Conservation (phyloP, 2,797 vertebrate genomes). For the Antennarius maculatus region DNA sequence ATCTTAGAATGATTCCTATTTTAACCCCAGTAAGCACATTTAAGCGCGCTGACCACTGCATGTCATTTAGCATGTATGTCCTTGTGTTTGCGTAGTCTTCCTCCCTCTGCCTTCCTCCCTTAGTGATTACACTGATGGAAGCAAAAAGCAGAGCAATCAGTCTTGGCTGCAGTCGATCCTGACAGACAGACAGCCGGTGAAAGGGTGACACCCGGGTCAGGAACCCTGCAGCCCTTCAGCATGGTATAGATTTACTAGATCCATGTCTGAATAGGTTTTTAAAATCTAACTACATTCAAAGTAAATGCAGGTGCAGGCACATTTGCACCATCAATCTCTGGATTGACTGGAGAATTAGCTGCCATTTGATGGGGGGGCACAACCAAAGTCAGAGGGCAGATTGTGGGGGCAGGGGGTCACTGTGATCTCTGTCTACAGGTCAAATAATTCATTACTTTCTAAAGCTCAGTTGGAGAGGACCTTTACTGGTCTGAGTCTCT, state of each 20-base stretch:
- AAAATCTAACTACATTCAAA: slow-evolving; percentile 18
- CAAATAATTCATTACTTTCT: slow-evolving; percentile 37
- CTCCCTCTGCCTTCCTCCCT: slow-evolving; percentile 15
- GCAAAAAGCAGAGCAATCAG: slow-evolving; percentile 33
- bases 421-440: slow-evolving; percentile 38
- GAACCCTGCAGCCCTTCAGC: background rate
- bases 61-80: background rate
- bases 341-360: slow-evolving; percentile 6
- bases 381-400: slow-evolving; percentile 52
- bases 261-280: slow-evolving; percentile 9
- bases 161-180: slow-evolving; percentile 36
- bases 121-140: slow-evolving; percentile 54
- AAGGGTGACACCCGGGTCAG: slow-evolving; percentile 9
- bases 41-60: slow-evolving; percentile 16
- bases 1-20: slow-evolving; percentile 55
- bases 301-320: slow-evolving; percentile 8
- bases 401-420: slow-evolving; percentile 47
- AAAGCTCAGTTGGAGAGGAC: slow-evolving; percentile 21
- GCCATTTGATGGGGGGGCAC: slow-evolving; percentile 47
- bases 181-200: slow-evolving; percentile 36
- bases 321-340: slow-evolving; percentile 29
- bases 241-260: background rate
- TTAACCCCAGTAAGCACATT: slow-evolving; percentile 11
- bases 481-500: background rate
- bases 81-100: slow-evolving; percentile 19